Evolutionary conservation across 2,113 vertebrate species (phyloP), one percentile per base, ranked within the genome.

Genomic region (Lepisosteus osseus): DNA sequence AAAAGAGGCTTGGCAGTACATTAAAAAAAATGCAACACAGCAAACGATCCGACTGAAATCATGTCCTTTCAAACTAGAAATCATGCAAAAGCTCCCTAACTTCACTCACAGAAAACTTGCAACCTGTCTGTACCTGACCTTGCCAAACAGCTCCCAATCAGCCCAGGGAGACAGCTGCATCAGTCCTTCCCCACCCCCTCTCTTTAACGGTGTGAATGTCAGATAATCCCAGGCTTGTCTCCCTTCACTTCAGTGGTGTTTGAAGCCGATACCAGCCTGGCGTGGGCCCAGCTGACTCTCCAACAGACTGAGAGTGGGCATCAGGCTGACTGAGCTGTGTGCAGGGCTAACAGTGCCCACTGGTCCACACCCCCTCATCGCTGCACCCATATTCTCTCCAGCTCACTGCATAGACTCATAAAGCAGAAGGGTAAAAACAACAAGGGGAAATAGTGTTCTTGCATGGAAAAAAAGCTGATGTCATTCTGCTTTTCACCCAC

Each of bases 241-340:
- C 61, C 64, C 72, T 71, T 70, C 67, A 70, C 77, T 6, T 15
- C 81, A 78, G 78, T 71, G 79, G 84, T 78, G 79, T 87, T 86
- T 89, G 86, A 91, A 86, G 87, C 83, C 75, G 59, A 74, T 87
- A 86, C 87, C 84, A 86, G 80, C 15, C 85, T 88, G 87, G 88
- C 83, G 77, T 61, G 63, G 68, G 68, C 82, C 87, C 86, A 91
- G 73, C 67, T 67, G 59, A 13, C 56, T 70, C 56, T 71, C 54
- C 66, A 81, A 84, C 81, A 82, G 68, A 65, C 54, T 81, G 78
- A 73, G 72, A 74, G 78, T 72, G 82, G 74, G 75, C 74, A 85
- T 81, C 57, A 61, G 71, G 78, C 84, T 81, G 84, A 86, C 69
- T 86, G 85, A 86, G 86, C 84, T 70, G 43, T 69, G 82, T 79